Evolutionary conservation across 2,113 vertebrate genomes (phyloP).

Genomic region (Panthera leo): DNA sequence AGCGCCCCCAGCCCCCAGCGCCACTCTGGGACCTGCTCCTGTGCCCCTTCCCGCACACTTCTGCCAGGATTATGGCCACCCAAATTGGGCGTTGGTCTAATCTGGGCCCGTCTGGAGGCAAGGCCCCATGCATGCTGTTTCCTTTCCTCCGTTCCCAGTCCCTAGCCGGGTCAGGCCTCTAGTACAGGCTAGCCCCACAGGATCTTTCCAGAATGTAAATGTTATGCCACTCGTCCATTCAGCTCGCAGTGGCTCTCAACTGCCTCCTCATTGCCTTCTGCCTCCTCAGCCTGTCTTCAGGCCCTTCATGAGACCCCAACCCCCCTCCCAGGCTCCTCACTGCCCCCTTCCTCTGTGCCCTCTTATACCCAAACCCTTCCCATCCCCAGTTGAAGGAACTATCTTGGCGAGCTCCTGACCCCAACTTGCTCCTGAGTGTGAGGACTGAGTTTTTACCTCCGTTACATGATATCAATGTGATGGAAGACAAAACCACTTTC

Average conservation of each 20-base stretch:
- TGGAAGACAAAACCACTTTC: background rate
- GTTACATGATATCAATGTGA: background rate
- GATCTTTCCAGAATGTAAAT: background rate
- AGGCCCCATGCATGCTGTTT: background rate
- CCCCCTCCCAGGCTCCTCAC: background rate
- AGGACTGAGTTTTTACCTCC: background rate
- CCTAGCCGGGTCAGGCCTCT: too few species aligned
- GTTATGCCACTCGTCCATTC: background rate
- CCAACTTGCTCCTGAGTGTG: background rate
- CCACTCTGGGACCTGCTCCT: background rate
- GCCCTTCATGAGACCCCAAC: background rate
- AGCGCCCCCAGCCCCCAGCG: background rate
- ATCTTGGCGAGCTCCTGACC: background rate
- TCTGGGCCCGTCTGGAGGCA: background rate
- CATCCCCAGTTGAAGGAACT: too few species aligned
- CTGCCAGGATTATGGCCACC: background rate
- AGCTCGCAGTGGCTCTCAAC: background rate
- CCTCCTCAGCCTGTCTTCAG: background rate
- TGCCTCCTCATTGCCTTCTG: background rate
- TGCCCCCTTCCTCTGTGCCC: background rate
- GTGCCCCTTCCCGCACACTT: background rate
- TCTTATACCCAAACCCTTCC: background rate
- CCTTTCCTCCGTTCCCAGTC: too few species aligned
- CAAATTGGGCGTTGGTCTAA: background rate
- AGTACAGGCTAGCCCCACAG: accelerated